Percentiles rank a stretch among this genome's conserved stretches.
phyloP scores from a whole-genome alignment of 2,113 vertebrate species.

The Calyptomena viridis region DNA sequence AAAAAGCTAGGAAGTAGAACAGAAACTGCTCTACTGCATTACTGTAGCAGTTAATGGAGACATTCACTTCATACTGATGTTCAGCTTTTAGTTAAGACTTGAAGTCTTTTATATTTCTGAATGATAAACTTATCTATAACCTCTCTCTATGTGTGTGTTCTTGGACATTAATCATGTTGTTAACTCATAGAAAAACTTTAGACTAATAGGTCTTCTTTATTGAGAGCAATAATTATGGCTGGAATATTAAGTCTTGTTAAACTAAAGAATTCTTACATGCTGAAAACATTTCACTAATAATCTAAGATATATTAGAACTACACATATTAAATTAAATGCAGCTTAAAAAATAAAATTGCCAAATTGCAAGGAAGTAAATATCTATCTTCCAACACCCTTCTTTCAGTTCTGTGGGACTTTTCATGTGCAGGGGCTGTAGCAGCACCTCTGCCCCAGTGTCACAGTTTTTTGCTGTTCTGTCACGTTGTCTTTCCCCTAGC shows the following conservation, averaged over 20 bases:
- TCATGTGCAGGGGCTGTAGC: rapidly evolving
- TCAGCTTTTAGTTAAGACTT: background rate
- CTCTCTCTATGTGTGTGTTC: background rate
- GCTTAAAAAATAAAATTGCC: background rate
- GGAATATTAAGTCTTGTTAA: background rate
- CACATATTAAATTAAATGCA: background rate
- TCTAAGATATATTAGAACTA: background rate
- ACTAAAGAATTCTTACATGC: background rate
- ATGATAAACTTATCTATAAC: background rate
- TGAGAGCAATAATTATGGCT: background rate
- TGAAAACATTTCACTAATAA: background rate
- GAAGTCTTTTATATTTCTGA: background rate
- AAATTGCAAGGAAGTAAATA: background rate
- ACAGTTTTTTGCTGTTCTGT: background rate
- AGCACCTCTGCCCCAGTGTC: background rate
- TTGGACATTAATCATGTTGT: background rate
- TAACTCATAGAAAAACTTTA: background rate
- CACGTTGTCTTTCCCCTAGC: background rate
- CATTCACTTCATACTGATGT: background rate
- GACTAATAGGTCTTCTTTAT: background rate
- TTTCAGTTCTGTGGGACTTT: background rate
- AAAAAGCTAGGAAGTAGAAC: background rate
- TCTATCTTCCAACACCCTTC: background rate
- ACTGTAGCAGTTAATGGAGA: background rate
- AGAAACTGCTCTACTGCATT: background rate